Conservation (phyloP, 2,888 invertebrate genomes). For the Drosophila pegasa region DNA sequence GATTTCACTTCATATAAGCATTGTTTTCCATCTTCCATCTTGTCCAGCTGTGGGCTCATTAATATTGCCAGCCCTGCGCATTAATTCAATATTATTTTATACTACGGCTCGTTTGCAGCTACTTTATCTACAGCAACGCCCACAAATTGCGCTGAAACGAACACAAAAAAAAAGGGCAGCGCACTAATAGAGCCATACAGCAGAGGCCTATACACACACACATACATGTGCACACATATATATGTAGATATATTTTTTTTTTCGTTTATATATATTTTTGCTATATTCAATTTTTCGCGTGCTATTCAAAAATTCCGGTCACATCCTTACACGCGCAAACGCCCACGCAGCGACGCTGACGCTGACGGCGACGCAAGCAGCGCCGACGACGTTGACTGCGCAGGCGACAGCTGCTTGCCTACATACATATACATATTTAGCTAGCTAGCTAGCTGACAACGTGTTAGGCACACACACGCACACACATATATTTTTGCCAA, state of each 20-base stretch:
- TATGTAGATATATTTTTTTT: not conserved
- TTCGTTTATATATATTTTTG: slow-evolving; percentile 46
- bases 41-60: slow-evolving; percentile 5
- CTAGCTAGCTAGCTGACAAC: slow-evolving; percentile 32
- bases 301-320: slow-evolving; percentile 76
- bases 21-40: not conserved
- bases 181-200: slow-evolving; percentile 63
- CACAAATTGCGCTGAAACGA: slow-evolving; percentile 40
- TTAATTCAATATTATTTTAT: slow-evolving; percentile 38
- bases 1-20: slow-evolving; percentile 1
- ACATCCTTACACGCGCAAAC: slow-evolving; percentile 78
- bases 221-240: not conserved
- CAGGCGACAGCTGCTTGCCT: slow-evolving; percentile 62
- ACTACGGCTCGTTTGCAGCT: slow-evolving; percentile 4
- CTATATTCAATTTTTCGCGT: slow-evolving; percentile 75
- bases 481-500: slow-evolving; percentile 21
- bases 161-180: slow-evolving; percentile 21
- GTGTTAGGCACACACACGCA: slow-evolving; percentile 33
- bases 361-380: not conserved
- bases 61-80: slow-evolving; percentile 19
- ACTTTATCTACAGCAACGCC: slow-evolving; percentile 49
- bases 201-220: slow-evolving; percentile 11
- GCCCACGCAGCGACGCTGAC: slow-evolving; percentile 57
- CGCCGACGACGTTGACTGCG: slow-evolving; percentile 33
- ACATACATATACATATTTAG: not conserved